Evolutionary conservation across 2,888 invertebrate species (phyloP).

Genomic region (Globia sparganii): DNA sequence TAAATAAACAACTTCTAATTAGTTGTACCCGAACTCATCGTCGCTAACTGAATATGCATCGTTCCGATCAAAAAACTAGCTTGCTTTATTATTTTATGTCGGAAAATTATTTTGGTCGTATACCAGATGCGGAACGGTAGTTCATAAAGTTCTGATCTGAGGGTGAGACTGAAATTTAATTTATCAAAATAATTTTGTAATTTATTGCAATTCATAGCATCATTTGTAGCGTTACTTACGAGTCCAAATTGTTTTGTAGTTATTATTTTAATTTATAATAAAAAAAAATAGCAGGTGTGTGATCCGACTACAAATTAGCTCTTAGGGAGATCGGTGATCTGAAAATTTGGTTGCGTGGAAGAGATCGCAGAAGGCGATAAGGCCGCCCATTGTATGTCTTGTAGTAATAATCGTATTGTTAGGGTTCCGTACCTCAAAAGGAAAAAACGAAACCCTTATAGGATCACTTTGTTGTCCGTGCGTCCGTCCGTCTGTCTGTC

Average conservation of each 20-base stretch:
- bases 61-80: constrained; percentile 26
- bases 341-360: too few species aligned
- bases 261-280: neutral
- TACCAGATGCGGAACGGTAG: neutral
- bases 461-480: too few species aligned
- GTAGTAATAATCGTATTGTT: too few species aligned
- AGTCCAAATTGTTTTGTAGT: neutral
- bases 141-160: neutral
- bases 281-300: neutral
- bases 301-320: neutral
- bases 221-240: neutral
- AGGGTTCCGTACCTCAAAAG: too few species aligned
- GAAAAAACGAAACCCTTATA: too few species aligned
- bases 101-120: too few species aligned
- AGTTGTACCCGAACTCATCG: constrained; percentile 33
- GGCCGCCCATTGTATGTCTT: too few species aligned
- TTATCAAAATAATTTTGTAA: neutral
- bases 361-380: too few species aligned
- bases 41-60: constrained; percentile 34
- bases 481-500: too few species aligned
- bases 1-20: constrained; percentile 48
- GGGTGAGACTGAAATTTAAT: neutral
- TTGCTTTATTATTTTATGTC: neutral
- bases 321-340: neutral
- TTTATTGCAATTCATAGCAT: neutral